Percentiles rank a stretch among this genome's conserved stretches.
Conservation (phyloP, 2,113 vertebrate genomes). For the Meleagris gallopavo region DNA sequence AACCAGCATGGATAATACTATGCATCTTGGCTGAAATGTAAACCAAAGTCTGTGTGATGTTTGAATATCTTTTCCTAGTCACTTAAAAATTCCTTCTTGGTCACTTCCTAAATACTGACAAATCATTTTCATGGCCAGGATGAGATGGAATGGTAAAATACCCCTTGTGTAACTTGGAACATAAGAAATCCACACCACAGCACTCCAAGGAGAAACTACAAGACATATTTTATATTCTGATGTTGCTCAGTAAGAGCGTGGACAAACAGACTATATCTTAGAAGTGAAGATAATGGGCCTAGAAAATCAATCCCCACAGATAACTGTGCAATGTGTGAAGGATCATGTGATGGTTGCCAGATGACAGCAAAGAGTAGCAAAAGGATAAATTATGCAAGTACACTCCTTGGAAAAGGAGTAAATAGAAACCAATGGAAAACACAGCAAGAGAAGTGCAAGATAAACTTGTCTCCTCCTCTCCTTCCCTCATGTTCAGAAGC, state of each 20-base stretch:
- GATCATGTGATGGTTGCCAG: conserved; percentile 23
- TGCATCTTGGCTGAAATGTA: background rate
- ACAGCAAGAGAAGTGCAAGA: background rate
- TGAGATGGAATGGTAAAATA: background rate
- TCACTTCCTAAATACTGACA: background rate
- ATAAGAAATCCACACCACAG: background rate
- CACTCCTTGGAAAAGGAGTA: background rate
- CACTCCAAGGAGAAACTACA: background rate
- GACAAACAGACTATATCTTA: background rate
- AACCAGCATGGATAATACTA: background rate
- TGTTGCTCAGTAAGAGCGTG: background rate
- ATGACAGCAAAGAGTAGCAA: background rate
- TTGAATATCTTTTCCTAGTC: background rate
- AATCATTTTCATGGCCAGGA: background rate
- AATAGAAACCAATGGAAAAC: background rate
- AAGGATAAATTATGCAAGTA: conserved; percentile 25
- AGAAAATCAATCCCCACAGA: conserved; percentile 36
- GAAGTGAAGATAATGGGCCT: conserved; percentile 43
- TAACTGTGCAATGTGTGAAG: conserved; percentile 35
- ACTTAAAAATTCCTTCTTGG: background rate
- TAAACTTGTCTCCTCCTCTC: background rate
- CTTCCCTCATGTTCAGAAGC: conserved; percentile 34
- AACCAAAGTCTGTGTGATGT: background rate
- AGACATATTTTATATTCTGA: background rate
- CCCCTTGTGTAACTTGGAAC: accelerated